Percentiles rank a stretch among this genome's conserved stretches.
Evolutionary conservation across 2,797 vertebrate species (phyloP).

Genomic region (Coilia nasus): DNA sequence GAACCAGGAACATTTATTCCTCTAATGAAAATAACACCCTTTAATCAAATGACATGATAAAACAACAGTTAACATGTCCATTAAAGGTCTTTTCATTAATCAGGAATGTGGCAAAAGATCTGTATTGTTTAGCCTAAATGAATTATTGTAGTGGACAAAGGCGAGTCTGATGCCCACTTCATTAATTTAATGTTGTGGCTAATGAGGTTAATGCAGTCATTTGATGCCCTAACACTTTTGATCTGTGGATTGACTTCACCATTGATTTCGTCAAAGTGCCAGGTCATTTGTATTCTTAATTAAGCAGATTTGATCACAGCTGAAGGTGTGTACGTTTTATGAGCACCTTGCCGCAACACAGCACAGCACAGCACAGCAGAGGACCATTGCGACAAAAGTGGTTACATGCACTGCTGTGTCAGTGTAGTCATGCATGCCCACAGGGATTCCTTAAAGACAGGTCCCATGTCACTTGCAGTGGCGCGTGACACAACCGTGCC

Average conservation of each 20-base stretch:
- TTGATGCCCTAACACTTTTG: slow-evolving; percentile 33
- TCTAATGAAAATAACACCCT: not conserved
- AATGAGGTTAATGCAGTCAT: slow-evolving; percentile 46
- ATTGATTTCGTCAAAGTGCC: slow-evolving; percentile 39
- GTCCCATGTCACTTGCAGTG: not conserved
- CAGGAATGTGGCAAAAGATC: slow-evolving; percentile 26
- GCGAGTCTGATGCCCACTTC: slow-evolving; percentile 35
- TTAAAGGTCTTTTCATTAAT: slow-evolving; percentile 35
- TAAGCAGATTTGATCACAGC: slow-evolving; percentile 30
- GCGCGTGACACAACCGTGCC: not conserved
- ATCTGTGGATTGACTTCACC: slow-evolving; percentile 36
- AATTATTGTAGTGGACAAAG: slow-evolving; percentile 36
- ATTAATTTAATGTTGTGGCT: slow-evolving; percentile 48
- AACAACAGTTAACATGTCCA: not conserved
- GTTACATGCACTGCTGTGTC: no score
- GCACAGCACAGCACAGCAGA: no score
- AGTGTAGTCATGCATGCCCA: no score
- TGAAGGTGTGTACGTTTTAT: not conserved
- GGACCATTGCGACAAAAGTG: no score
- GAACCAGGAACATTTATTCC: not conserved
- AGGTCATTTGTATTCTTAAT: slow-evolving; percentile 31
- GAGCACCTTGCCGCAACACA: not conserved
- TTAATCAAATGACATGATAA: not conserved
- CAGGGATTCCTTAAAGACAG: not conserved
- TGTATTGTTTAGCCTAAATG: slow-evolving; percentile 27